These are phyloP conservation scores for Camelus dromedarius DNA, from an alignment of 2,113 vertebrate species.

Conservation along the genomic window DNA sequence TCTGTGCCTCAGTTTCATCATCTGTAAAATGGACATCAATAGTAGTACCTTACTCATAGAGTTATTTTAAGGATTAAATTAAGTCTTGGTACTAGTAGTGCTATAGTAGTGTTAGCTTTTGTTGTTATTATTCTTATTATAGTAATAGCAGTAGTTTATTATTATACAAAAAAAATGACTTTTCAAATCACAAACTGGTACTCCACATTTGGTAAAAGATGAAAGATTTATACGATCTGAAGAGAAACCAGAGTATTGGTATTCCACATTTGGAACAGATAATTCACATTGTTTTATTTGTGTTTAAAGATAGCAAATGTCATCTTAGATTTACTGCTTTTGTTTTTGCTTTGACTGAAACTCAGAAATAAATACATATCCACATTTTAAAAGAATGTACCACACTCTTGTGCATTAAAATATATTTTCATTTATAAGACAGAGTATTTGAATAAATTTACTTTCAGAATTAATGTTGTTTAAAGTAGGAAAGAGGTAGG, in stretches of 20 bases:
- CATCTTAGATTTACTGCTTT: not conserved
- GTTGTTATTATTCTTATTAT: not conserved
- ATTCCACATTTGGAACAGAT: not conserved
- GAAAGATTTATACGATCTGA: no score
- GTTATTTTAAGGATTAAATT: not conserved
- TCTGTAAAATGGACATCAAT: not conserved
- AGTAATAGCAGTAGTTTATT: not conserved
- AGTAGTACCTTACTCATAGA: not conserved
- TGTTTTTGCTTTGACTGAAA: not conserved
- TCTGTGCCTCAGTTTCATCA: not conserved
- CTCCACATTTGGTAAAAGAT: not conserved
- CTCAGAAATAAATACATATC: not conserved
- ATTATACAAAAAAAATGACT: not conserved
- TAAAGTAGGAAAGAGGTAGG: not conserved
- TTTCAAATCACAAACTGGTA: not conserved
- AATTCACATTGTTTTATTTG: not conserved
- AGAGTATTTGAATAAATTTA: constrained; percentile 10
- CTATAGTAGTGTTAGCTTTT: not conserved
- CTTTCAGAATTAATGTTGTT: not conserved
- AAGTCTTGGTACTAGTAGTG: not conserved
- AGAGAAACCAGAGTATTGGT: no score
- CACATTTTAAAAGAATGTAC: not conserved
- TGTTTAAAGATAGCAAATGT: not conserved
- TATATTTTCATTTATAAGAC: no score
- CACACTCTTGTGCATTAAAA: no score